Evolutionary conservation across 1,140 invertebrate genomes (phyloP).

Genomic region (Sminthurides bifidus): DNA sequence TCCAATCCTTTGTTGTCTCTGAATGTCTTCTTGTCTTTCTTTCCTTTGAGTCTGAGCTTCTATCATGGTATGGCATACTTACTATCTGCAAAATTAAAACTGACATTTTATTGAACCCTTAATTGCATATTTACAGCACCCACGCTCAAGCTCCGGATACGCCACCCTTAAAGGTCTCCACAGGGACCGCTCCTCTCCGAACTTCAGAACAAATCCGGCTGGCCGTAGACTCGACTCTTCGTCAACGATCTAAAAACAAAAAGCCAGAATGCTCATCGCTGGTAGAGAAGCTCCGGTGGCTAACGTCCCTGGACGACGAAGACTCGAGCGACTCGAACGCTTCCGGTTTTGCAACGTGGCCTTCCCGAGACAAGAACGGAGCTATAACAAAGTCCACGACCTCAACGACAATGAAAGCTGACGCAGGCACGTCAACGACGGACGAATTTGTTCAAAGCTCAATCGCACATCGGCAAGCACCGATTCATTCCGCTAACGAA

Average conservation of each 20-base stretch:
- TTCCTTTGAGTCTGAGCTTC: background rate
- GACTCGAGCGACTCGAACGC: conserved; percentile 18
- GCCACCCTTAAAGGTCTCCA: conserved; percentile 7
- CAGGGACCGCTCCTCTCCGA: conserved; percentile 27
- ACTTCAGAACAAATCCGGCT: conserved; percentile 31
- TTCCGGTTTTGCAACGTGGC: conserved; percentile 31
- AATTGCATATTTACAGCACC: background rate
- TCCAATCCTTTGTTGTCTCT: background rate
- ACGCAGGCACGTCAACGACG: conserved; percentile 28
- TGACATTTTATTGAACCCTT: background rate
- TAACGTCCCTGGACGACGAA: conserved; percentile 28
- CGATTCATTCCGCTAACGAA: conserved; percentile 20
- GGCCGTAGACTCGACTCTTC: conserved; percentile 25
- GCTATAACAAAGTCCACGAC: conserved; percentile 3
- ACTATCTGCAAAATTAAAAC: background rate
- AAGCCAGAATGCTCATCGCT: conserved; percentile 30
- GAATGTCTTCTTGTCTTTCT: background rate
- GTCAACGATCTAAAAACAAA: conserved; percentile 19
- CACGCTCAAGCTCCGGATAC: background rate
- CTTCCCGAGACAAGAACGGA: conserved; percentile 29
- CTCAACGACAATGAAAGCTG: conserved; percentile 15
- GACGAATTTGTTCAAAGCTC: conserved; percentile 29
- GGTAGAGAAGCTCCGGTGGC: conserved; percentile 31
- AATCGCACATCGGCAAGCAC: conserved; percentile 8
- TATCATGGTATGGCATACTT: background rate